Base-by-base conservation (phyloP, 2,888 invertebrate species). In the Rhaphigaster nebulosa region DNA sequence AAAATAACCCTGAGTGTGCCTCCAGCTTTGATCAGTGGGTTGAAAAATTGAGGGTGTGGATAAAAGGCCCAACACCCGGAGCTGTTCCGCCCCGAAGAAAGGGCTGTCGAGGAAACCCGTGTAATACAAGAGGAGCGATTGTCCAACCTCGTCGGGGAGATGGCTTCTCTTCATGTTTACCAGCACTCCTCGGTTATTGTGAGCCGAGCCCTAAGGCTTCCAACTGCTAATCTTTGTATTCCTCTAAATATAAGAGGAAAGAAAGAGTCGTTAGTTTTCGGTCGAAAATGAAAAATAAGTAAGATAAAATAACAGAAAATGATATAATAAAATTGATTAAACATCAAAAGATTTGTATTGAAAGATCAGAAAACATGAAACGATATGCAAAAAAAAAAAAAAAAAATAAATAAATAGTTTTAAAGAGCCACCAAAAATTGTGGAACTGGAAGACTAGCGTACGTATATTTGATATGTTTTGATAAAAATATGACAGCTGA, bases 21-120 rank as follows among this genome's bases (percentile, higher is more conserved):
- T n/a, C n/a, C 70, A 3, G 70, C 70, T 70, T 70, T 70, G 70
- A 70, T 70, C 70, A 70, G 13, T 5, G 15, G 70, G 5, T 34
- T 70, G 70, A 70, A 70, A 70, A 70, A 70, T 70, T 34, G 34
- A 70, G 70, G 70, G 70, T 70, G 13, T 5, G 34, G 70, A 70
- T 70, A 34, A 70, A 70, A 70, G 70, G 70, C 29, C 70, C 4
- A 4, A 18, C 29, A 18, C n/a, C n/a, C n/a, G n/a, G n/a, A n/a
- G n/a, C n/a, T n/a, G n/a, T n/a, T n/a, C n/a, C n/a, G n/a, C n/a
- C n/a, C n/a, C n/a, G n/a, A n/a, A n/a, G 29, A 15, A 70, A 34
- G 70, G 70, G 70, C 4, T 70, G 34, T 13, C n/a, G n/a, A 29
- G 60, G 60, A 18, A 70, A 70, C 15, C 70, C 29, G 12, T 29